Base-by-base conservation (phyloP, 2,888 invertebrate genomes). In the Hipparchia semele region DNA sequence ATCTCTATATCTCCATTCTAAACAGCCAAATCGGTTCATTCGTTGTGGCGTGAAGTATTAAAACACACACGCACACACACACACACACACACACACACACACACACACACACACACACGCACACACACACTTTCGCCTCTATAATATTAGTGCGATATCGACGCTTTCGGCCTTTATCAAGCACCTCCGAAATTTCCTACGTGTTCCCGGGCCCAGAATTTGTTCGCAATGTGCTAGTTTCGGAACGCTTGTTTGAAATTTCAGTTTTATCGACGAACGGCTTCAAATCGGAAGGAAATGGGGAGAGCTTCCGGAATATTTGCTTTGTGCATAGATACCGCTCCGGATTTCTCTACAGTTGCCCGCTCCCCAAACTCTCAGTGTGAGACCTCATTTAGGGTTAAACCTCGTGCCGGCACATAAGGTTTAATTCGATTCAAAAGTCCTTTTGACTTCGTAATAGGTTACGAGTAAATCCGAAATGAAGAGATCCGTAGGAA, bases 181-280 rank as follows among this genome's bases (percentile, higher is more conserved):
- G 9, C 12, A 53, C 4, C 58, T 13, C 23, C 23, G 13, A 56
- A 56, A 56, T 6, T 56, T 56, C 13, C 13, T 5, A 23, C 6
- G n/a, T 8, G 23, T 2, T 56, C 7, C 23, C 58, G 23, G 3
- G 23, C 9, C 9, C 58, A 58, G 4, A 53, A 58, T 58, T 58
- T 23, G 8, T 58, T 8, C 58, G 23, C 56, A 13, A 8, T 23
- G 13, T 56, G 54, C 39, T n/a, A 56, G 33, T 66, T 54, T 56
- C 66, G 23, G 58, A 66, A 45, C 10, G 56, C 33, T 66, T 66
- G 66, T 64, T 65, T 23, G 49, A 65, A 56, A 67, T 67, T 67
- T 67, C 56, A 67, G 67, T 56, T 46, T 67, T 67, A 67, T 67
- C 67, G 67, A 46, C 45, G 46, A 46, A 67, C 56, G 67, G 9